Evolutionary conservation across 2,888 invertebrate species (phyloP), one percentile per base, ranked within the genome.

Genomic region (Aphrophora alni): DNA sequence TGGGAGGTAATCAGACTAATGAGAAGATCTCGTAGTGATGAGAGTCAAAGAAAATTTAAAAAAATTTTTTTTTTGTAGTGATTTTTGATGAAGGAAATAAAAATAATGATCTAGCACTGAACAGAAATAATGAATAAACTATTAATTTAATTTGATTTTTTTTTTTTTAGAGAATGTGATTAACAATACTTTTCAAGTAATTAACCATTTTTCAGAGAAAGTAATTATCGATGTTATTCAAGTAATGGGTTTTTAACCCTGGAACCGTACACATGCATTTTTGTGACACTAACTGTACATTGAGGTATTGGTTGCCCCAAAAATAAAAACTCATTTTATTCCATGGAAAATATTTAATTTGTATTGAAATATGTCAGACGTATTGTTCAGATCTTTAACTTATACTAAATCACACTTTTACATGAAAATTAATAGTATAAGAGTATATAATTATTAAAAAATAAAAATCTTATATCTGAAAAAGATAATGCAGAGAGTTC

Each of bases 241-340:
- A n/a, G n/a, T n/a, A n/a, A n/a, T n/a, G n/a, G n/a, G n/a, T n/a
- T 33, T 14, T 74, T 74, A 75, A 44, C 75, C 75, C 75, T 75
- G 75, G 75, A 38, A 25, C 75, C 44, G 21, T 75, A 38, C 75
- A 75, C 75, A 10, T 75, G n/a, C 12, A 38, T 44, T 75, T 25
- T 44, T 38, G 44, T 75, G 12, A 75, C 75, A 75, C 38, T 38
- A 75, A 75, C 75, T 25, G 33, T 74, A 74, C 74, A 74, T 21
- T 44, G 75, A 38, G 75, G 75, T 75, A 75, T 38, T 75, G 75
- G 38, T 38, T 75, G 38, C 75, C 75, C 51, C 38, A 75, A 75
- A 38, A 75, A 75, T 75, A 75, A 75, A 75, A 75, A 44, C 28
- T 21, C 44, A n/a, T n/a, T n/a, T n/a, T n/a, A 38, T 21, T 25